Evolutionary conservation across 1,140 invertebrate genomes (phyloP), one percentile per base, ranked within the genome.

Genomic region (Lethrus apterus): DNA sequence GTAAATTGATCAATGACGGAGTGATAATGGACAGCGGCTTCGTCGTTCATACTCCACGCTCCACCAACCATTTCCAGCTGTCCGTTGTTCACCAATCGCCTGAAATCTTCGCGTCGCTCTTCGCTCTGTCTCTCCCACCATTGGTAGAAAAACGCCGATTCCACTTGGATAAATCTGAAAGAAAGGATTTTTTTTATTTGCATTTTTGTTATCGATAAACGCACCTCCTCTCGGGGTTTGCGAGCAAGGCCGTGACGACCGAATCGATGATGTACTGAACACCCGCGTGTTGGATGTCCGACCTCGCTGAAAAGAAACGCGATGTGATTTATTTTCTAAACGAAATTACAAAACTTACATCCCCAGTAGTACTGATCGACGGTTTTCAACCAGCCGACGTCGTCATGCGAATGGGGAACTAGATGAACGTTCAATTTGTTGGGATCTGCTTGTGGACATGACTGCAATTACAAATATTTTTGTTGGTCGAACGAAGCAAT

Each of bases 351-450:
- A 7, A 44, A 33, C 26, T 34, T 48, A 48, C 72, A 67, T 62
- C 81, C 81, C 64, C 74, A 83, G 58, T 77, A 89, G 65, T 89
- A 89, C 55, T 89, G 80, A 60, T 89, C 84, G 1, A 85, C 80
- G 1, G 85, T 89, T 64, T 86, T 85, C 5, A 86, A 59, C 85
- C 85, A 89, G 2, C 85, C 85, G 4, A 86, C 82, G 66, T 89
- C 85, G 60, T 86, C 81, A 60, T 89, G 85, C n/a, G 74, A 72
- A 56, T 79, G 78, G 10, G 80, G 62, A 0, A 85, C 73, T 11
- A 87, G 50, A 60, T 87, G 84, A 17, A 86, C 80, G 59, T 85
- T 86, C 4, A 81, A 52, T 55, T 70, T 70, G 0, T 67, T 64
- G 2, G 66, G 54, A 46, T 75, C 66, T 0, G 54, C 36, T 43